Conservation (phyloP, 2,797 vertebrate genomes). For the Pangasius djambal region DNA sequence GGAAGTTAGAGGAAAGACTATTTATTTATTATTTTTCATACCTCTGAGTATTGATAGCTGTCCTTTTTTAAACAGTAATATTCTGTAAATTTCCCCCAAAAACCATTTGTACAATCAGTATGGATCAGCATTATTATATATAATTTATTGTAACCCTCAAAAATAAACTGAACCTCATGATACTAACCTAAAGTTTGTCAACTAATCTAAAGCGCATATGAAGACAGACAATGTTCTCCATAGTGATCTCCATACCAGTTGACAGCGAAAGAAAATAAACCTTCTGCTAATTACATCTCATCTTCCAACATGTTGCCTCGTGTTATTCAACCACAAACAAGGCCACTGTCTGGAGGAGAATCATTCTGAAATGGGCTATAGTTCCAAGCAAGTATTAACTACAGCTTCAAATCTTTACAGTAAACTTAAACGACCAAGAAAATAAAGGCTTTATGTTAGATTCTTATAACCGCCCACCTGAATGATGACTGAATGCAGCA, state of each 20-base stretch:
- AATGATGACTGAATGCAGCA: neutral
- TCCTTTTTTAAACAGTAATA: neutral
- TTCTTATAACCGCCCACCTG: neutral
- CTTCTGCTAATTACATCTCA: neutral
- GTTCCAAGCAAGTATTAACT: neutral
- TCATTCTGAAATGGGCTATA: neutral
- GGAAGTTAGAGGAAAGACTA: neutral
- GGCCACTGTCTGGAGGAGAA: neutral
- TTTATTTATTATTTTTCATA: neutral
- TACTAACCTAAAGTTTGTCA: neutral
- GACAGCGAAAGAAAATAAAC: neutral
- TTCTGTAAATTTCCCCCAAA: neutral
- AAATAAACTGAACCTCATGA: neutral
- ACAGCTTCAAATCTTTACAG: neutral
- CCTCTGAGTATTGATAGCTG: neutral
- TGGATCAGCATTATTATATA: neutral
- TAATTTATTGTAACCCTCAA: neutral
- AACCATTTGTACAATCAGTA: neutral
- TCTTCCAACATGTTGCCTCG: neutral
- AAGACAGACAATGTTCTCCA: neutral
- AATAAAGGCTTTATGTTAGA: neutral
- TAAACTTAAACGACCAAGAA: neutral
- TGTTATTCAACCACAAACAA: neutral
- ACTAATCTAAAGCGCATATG: neutral
- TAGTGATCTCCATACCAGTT: neutral